phyloP scores from a whole-genome alignment of 1,140 invertebrate genomes.

The Sinella curviseta region DNA sequence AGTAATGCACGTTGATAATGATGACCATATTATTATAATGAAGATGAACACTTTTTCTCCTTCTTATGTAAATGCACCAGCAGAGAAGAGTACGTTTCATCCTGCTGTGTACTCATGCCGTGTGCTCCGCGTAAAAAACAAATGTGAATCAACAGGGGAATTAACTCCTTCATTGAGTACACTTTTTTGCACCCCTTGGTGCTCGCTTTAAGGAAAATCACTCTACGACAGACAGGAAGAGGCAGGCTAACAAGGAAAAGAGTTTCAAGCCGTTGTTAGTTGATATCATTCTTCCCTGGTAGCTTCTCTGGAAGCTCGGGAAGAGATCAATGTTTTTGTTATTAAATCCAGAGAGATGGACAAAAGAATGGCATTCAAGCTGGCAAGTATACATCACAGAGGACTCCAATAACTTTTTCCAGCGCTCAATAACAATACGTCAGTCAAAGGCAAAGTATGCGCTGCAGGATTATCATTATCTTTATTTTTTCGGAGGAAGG shows the following conservation, averaged over 20 bases:
- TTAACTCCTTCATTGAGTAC: constrained; percentile 5
- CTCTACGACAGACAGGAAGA: neutral
- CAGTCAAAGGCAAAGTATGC: constrained; percentile 1
- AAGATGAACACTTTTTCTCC: neutral
- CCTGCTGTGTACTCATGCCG: neutral
- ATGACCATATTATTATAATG: neutral
- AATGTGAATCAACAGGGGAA: constrained; percentile 20
- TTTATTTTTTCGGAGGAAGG: neutral
- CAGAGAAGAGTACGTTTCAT: neutral
- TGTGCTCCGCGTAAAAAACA: constrained; percentile 14
- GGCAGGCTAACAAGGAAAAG: neutral
- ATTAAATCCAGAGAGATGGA: neutral
- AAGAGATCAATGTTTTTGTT: neutral
- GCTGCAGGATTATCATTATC: neutral
- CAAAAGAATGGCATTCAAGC: too few relatives aligned
- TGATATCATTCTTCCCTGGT: too few relatives aligned
- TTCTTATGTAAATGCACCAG: neutral
- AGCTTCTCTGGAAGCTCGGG: neutral
- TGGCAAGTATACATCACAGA: too few relatives aligned
- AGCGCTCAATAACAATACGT: neutral
- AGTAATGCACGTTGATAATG: neutral
- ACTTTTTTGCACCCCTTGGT: neutral
- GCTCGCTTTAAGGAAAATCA: neutral
- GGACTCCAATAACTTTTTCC: neutral
- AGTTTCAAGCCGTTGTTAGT: neutral